Evolutionary conservation across 2,797 vertebrate species (phyloP).

Genomic region (Buphagus erythrorhynchus): DNA sequence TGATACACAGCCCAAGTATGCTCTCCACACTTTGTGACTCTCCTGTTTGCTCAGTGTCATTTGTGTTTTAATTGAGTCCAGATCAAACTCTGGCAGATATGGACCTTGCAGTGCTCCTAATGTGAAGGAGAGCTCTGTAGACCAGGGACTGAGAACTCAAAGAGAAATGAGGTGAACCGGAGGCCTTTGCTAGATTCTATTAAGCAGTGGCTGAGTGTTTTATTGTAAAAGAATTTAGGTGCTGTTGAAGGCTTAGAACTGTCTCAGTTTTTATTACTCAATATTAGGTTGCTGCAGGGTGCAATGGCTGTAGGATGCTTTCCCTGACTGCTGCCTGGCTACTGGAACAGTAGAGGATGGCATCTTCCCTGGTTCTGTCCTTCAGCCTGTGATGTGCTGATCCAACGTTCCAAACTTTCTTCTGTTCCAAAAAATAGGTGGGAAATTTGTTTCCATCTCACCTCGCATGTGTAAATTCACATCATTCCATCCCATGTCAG

Average conservation of each 20-base stretch:
- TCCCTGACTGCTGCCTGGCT: neutral
- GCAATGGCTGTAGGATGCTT: neutral
- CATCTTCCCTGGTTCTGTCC: neutral
- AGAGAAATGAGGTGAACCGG: neutral
- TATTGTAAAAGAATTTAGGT: neutral
- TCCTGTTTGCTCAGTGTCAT: rapidly evolving
- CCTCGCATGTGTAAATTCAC: neutral
- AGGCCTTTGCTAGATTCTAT: neutral
- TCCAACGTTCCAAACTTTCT: neutral
- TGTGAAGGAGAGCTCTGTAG: neutral
- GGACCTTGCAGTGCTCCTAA: neutral
- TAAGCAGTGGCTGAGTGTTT: neutral
- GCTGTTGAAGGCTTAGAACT: neutral
- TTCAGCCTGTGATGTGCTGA: rapidly evolving
- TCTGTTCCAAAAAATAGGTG: neutral
- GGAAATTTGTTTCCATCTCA: neutral
- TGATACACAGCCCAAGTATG: neutral
- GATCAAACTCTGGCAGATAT: neutral
- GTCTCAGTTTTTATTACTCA: neutral
- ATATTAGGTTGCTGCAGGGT: neutral
- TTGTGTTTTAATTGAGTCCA: neutral
- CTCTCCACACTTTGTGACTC: neutral
- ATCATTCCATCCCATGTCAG: neutral
- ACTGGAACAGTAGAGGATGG: neutral
- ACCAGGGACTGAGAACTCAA: neutral